Evolutionary conservation across 2,888 invertebrate genomes (phyloP).

Genomic region (Thelaira solivaga): DNA sequence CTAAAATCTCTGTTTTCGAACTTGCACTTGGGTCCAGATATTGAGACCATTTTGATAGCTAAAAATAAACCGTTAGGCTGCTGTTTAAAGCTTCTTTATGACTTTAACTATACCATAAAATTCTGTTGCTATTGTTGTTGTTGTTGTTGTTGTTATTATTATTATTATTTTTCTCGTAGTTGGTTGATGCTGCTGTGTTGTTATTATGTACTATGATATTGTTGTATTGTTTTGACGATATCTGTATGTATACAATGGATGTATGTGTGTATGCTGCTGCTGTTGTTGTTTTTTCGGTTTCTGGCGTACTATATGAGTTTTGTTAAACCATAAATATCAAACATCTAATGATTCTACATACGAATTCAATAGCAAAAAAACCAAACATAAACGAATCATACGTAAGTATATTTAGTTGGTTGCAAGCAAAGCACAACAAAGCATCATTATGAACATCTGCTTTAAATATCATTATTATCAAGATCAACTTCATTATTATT

Average conservation of each 20-base stretch:
- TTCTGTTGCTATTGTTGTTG: too few species aligned
- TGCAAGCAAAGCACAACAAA: slow-evolving; percentile 10
- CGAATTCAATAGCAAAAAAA: slow-evolving; percentile 26
- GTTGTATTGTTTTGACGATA: slow-evolving; percentile 27
- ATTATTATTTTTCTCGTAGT: slow-evolving; percentile 6
- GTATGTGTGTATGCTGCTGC: too few species aligned
- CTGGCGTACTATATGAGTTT: slow-evolving; percentile 55
- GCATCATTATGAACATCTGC: slow-evolving; percentile 43
- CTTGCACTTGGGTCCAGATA: neutral
- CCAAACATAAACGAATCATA: slow-evolving; percentile 29
- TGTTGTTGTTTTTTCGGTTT: slow-evolving; percentile 1
- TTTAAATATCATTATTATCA: slow-evolving; percentile 53
- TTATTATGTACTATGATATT: slow-evolving; percentile 21
- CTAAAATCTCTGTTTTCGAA: neutral
- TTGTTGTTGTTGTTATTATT: too few species aligned
- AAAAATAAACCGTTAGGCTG: slow-evolving; percentile 58
- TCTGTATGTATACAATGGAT: too few species aligned
- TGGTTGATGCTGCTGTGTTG: slow-evolving; percentile 4
- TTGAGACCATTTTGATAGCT: slow-evolving; percentile 39
- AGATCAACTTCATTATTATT: slow-evolving; percentile 49
- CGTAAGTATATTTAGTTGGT: neutral
- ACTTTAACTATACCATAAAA: neutral
- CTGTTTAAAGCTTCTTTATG: slow-evolving; percentile 48
- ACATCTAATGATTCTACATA: slow-evolving; percentile 57
- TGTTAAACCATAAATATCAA: slow-evolving; percentile 56